These are phyloP conservation scores for Zosterops lateralis DNA, from an alignment of 2,113 vertebrate species.

Conservation along the genomic window DNA sequence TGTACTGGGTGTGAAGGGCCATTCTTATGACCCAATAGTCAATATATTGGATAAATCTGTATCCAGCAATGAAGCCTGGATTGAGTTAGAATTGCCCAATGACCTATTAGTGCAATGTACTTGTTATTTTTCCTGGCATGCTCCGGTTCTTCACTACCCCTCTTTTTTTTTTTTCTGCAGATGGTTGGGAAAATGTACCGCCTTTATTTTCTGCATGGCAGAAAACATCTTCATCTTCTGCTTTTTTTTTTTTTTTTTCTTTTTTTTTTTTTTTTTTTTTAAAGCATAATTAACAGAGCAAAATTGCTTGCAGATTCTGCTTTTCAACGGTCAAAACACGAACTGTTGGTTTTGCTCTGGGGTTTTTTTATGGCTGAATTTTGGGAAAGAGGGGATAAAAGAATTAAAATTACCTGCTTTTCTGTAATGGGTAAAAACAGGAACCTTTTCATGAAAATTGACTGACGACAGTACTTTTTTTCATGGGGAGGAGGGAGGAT, in stretches of 20 bases:
- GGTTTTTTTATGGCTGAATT: conserved; percentile 8
- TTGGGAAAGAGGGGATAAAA: background rate
- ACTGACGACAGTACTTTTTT: background rate
- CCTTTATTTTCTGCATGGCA: background rate
- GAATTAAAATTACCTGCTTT: conserved; percentile 16
- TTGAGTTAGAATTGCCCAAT: conserved; percentile 13
- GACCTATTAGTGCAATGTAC: background rate
- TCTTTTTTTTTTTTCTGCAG: background rate
- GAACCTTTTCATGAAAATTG: conserved; percentile 28
- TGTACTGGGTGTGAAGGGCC: background rate
- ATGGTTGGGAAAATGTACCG: background rate
- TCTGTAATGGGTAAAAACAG: background rate
- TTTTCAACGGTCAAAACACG: background rate
- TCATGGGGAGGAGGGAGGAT: background rate
- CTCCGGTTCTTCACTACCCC: background rate
- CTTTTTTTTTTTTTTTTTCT: background rate
- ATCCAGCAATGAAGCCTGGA: background rate
- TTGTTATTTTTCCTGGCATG: background rate
- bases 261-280: background rate
- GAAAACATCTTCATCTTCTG: background rate
- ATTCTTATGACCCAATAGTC: background rate
- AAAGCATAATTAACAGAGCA: conserved; percentile 6
- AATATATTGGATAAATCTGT: background rate
- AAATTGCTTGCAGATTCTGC: conserved; percentile 47
- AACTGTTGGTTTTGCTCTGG: conserved; percentile 2